Evolutionary conservation across 2,797 vertebrate genomes (phyloP).

Genomic region (Pseudochaenichthys georgianus): DNA sequence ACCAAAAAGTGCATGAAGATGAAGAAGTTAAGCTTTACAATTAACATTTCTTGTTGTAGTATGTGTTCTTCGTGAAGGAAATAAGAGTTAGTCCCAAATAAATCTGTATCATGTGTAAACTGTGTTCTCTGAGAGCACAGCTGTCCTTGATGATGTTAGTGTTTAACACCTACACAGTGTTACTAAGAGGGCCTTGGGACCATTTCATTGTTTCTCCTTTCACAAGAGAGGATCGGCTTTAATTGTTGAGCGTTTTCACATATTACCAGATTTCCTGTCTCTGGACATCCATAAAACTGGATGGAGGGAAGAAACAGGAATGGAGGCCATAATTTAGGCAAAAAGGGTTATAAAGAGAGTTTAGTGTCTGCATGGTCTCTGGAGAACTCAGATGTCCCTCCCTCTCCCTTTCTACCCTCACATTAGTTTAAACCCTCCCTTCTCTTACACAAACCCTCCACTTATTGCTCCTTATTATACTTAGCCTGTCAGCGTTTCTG

Average conservation of each 20-base stretch:
- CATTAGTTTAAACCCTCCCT: constrained; percentile 23
- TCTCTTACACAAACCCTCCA: constrained; percentile 28
- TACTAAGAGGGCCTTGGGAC: constrained; percentile 29
- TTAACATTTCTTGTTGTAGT: neutral
- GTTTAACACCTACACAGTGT: constrained; percentile 62
- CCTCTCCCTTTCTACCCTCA: constrained; percentile 6
- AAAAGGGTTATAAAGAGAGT: constrained; percentile 22
- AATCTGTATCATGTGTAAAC: constrained; percentile 9
- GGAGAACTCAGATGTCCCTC: constrained; percentile 31
- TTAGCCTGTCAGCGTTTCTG: constrained; percentile 29
- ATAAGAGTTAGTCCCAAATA: constrained; percentile 17
- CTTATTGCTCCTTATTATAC: constrained; percentile 19
- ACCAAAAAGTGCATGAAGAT: neutral
- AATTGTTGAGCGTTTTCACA: constrained; percentile 58
- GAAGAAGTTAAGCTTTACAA: neutral
- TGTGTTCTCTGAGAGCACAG: constrained; percentile 34
- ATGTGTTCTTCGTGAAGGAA: neutral
- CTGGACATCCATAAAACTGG: constrained; percentile 49
- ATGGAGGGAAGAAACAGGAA: constrained; percentile 45
- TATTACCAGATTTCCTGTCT: constrained; percentile 67
- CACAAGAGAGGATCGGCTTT: constrained; percentile 47
- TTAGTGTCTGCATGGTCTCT: constrained; percentile 23
- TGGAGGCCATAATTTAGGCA: constrained; percentile 31
- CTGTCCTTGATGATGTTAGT: constrained; percentile 45
- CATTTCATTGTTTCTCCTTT: constrained; percentile 22